Percentiles rank a stretch among this genome's conserved stretches.
These are phyloP conservation scores for Protobothrops mucrosquamatus DNA, from an alignment of 2,113 vertebrate species.

Conservation along the genomic window DNA sequence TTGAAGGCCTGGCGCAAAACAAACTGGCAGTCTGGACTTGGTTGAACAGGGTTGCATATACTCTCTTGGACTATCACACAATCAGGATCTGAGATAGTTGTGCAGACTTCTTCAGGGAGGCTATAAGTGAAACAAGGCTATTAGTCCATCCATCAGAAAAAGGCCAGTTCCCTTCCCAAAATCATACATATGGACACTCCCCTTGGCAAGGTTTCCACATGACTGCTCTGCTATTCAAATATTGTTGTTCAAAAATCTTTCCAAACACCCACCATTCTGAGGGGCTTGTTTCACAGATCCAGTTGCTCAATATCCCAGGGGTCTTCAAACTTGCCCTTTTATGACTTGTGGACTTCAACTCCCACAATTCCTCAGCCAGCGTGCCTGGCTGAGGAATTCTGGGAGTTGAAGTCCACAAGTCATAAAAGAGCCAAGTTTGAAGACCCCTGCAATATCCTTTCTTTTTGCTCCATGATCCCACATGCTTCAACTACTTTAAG, in stretches of 20 bases:
- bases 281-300: not conserved
- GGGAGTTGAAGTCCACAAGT: too few species aligned
- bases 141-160: not conserved
- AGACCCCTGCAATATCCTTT: not conserved
- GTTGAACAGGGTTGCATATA: conserved; percentile 75
- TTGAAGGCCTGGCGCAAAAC: conserved; percentile 86
- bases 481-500: not conserved
- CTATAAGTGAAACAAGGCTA: conserved; percentile 58
- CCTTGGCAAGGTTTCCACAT: not conserved
- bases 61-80: conserved; percentile 77
- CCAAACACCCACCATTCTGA: not conserved
- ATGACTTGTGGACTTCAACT: too few species aligned
- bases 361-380: too few species aligned
- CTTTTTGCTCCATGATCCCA: not conserved
- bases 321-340: too few species aligned
- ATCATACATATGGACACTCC: not conserved
- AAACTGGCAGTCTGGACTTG: conserved; percentile 82
- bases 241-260: not conserved
- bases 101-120: conserved; percentile 86
- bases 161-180: not conserved
- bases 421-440: too few species aligned
- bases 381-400: too few species aligned
- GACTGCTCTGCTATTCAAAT: not conserved
- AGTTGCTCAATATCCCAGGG: not conserved
- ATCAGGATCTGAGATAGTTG: conserved; percentile 83